Evolutionary conservation across 2,797 vertebrate genomes (phyloP).

Genomic region (Podarcis siculus): DNA sequence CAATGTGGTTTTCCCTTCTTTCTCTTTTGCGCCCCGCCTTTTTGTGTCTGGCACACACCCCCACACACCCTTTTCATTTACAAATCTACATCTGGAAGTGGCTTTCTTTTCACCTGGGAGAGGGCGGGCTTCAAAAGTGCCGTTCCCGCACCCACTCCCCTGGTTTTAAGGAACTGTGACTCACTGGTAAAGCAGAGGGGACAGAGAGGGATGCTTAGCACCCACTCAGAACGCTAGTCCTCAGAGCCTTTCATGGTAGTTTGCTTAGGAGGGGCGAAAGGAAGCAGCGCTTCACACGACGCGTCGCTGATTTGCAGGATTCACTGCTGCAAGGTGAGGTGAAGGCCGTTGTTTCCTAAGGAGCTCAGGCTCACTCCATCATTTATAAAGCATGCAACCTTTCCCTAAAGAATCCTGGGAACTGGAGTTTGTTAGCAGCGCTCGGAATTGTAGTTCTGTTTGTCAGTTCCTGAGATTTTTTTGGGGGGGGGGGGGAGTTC

Average conservation of each 20-base stretch:
- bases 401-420: too few species aligned
- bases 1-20: background rate
- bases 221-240: background rate
- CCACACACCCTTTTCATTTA: fast-evolving
- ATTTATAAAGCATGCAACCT: too few species aligned
- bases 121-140: background rate
- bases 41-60: background rate
- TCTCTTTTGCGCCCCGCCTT: background rate
- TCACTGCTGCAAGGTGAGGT: background rate
- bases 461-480: too few species aligned
- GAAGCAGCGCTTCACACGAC: background rate
- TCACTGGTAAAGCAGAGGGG: background rate
- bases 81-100: background rate
- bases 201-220: background rate
- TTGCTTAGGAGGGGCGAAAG: background rate
- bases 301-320: too few species aligned
- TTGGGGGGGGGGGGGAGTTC: too few species aligned
- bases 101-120: background rate
- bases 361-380: background rate
- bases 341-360: background rate
- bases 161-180: background rate
- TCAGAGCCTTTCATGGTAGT: background rate
- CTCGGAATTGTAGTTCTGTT: too few species aligned
- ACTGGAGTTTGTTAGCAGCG: too few species aligned
- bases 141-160: too few species aligned